These are phyloP conservation scores for Toxotes chatareus DNA, from an alignment of 2,113 vertebrate species.

Conservation along the genomic window DNA sequence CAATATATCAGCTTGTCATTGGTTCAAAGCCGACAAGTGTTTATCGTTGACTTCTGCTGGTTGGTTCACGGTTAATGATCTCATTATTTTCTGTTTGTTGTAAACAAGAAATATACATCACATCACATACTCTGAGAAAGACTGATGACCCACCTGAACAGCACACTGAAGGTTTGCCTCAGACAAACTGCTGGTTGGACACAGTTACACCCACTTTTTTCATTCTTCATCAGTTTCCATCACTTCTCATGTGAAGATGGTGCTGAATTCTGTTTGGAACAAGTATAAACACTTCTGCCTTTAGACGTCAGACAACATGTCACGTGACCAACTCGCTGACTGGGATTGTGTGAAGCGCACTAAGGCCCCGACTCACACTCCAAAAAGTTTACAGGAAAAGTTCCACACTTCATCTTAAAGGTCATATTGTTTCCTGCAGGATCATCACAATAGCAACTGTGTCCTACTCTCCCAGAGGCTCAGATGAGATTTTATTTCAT, in stretches of 20 bases:
- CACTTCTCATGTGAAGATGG: too few species aligned
- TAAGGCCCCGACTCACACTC: neutral
- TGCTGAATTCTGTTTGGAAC: too few species aligned
- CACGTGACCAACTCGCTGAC: neutral
- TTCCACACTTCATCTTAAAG: neutral
- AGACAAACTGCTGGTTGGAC: too few species aligned
- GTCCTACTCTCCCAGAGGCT: neutral
- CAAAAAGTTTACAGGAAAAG: neutral
- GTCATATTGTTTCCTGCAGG: neutral
- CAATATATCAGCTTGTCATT: neutral
- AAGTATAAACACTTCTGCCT: too few species aligned
- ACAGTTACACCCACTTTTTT: too few species aligned
- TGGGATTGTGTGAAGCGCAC: neutral
- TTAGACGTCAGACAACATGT: too few species aligned
- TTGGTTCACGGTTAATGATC: neutral
- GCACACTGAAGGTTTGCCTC: too few species aligned
- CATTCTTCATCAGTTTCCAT: too few species aligned
- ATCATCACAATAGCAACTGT: neutral
- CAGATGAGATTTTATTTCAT: slow-evolving; percentile 25
- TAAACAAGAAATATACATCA: slow-evolving; percentile 1
- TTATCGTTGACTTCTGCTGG: slow-evolving; percentile 1
- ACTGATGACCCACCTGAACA: neutral
- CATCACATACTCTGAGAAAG: neutral
- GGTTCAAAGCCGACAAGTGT: neutral
- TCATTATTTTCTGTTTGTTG: neutral